Conservation (phyloP, 2,888 invertebrate species). For the Dasypolia templi region DNA sequence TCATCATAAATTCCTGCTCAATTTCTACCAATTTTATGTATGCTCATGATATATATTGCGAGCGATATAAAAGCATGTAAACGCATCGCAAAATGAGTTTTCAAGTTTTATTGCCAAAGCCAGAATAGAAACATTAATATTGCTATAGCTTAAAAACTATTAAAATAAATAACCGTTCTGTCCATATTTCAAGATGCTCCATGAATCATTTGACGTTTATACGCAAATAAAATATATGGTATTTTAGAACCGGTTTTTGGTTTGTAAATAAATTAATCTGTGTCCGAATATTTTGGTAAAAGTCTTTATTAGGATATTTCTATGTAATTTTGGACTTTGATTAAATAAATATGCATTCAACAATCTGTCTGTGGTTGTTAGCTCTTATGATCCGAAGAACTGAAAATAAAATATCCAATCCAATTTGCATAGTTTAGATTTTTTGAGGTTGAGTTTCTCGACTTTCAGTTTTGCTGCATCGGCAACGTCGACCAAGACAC, state of each 20-base stretch:
- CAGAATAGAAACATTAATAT: slow-evolving; percentile 12
- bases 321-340: background rate
- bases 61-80: background rate
- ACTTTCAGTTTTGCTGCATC: too few relatives aligned
- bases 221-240: slow-evolving; percentile 25
- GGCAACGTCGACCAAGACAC: too few relatives aligned
- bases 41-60: background rate
- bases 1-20: background rate
- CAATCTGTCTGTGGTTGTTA: background rate
- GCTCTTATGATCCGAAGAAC: background rate
- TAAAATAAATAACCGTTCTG: slow-evolving; percentile 26
- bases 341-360: background rate
- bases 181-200: slow-evolving; percentile 36
- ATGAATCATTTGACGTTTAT: slow-evolving; percentile 29
- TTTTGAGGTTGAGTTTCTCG: too few relatives aligned
- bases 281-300: background rate
- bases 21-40: background rate
- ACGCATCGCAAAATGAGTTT: background rate
- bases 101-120: slow-evolving; percentile 8
- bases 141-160: slow-evolving; percentile 3
- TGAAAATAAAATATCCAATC: too few relatives aligned
- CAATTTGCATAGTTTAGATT: too few relatives aligned
- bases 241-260: slow-evolving; percentile 38
- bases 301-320: background rate
- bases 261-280: background rate